These are phyloP conservation scores for Stratiomys singularior DNA, from an alignment of 2,888 invertebrate species.

Conservation along the genomic window DNA sequence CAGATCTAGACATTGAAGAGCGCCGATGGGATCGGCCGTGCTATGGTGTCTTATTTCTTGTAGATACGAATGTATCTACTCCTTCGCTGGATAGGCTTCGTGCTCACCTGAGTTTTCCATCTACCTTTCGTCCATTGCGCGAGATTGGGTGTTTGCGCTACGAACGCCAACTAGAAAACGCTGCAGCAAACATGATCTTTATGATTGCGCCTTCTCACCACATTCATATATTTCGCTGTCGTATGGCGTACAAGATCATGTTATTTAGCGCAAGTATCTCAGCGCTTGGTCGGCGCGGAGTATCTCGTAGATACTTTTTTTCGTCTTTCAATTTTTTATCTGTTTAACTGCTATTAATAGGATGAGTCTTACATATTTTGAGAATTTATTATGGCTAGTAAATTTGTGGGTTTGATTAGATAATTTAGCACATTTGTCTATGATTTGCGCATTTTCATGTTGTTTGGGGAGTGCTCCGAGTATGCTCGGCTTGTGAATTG, in stretches of 20 bases:
- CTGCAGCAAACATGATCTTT: constrained; percentile 36
- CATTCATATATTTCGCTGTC: constrained; percentile 5
- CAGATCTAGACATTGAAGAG: constrained; percentile 34
- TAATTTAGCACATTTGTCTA: too few species aligned
- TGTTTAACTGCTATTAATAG: constrained; percentile 5
- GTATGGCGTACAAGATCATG: constrained; percentile 34
- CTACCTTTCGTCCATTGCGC: background rate
- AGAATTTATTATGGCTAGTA: too few species aligned
- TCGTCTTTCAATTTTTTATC: constrained; percentile 14
- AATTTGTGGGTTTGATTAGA: too few species aligned
- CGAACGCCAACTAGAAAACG: constrained; percentile 30
- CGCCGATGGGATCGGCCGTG: constrained; percentile 29
- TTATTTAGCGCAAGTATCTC: constrained; percentile 24
- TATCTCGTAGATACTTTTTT: background rate
- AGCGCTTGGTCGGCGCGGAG: background rate
- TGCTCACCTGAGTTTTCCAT: constrained; percentile 28
- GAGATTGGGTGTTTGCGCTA: constrained; percentile 26
- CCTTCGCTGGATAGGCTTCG: constrained; percentile 21
- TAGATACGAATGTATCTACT: constrained; percentile 39
- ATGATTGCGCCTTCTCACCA: constrained; percentile 22
- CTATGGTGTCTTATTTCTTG: constrained; percentile 40
- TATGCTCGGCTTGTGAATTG: too few species aligned
- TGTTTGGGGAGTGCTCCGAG: too few species aligned
- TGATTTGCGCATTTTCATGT: too few species aligned
- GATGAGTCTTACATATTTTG: background rate